Conservation (phyloP, 2,797 vertebrate species). For the Hyperoplus lanceolatus region DNA sequence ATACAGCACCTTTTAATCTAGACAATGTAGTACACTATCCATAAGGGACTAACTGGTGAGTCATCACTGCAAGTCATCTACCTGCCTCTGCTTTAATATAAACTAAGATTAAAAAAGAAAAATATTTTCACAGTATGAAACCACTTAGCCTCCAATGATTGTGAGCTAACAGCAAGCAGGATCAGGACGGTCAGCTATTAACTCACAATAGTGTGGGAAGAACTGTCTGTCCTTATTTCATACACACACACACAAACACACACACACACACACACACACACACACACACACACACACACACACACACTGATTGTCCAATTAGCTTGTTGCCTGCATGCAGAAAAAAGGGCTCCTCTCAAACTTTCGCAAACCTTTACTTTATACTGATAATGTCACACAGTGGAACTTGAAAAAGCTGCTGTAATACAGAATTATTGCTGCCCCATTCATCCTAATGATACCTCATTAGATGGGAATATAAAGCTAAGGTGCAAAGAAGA, state of each 20-base stretch:
- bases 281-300: slow-evolving; percentile 15
- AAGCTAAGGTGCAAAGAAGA: no score
- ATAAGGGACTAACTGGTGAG: no score
- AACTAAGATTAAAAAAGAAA: no score
- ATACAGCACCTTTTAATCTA: no score
- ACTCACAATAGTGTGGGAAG: slow-evolving; percentile 50
- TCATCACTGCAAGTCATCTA: no score
- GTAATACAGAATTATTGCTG: no score
- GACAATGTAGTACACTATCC: no score
- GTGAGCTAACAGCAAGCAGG: slow-evolving; percentile 23
- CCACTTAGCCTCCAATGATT: no score
- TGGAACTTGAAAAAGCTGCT: not conserved
- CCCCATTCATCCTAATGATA: no score
- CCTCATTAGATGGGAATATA: no score
- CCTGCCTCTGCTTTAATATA: no score
- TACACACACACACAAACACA: slow-evolving; percentile 13
- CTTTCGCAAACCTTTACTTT: not conserved
- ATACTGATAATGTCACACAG: not conserved
- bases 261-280: slow-evolving; percentile 19
- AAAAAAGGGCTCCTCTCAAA: slow-evolving; percentile 1
- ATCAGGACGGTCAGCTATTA: slow-evolving; percentile 47
- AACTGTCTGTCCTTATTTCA: slow-evolving; percentile 36
- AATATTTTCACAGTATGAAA: no score
- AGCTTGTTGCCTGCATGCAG: not conserved
- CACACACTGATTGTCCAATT: not conserved